Evolutionary conservation across 1,140 invertebrate species (phyloP).

Genomic region (Papilio machaon): DNA sequence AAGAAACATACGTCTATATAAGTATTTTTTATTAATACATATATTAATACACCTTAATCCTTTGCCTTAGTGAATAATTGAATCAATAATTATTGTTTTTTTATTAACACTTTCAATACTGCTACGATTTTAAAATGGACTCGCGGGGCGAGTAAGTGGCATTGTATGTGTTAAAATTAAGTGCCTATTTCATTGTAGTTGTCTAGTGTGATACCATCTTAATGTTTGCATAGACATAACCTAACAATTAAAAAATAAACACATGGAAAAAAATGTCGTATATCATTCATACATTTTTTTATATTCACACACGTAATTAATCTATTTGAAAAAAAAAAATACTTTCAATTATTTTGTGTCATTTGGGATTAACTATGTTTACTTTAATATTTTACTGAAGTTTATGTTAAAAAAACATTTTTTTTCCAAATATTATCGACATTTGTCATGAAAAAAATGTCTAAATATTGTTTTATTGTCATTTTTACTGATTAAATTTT

Average conservation of each 20-base stretch:
- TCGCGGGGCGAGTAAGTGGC: no score
- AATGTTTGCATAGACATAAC: not conserved
- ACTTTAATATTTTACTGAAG: not conserved
- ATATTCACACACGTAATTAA: not conserved
- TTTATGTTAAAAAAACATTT: not conserved
- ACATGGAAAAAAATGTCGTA: not conserved
- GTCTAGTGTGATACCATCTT: slow-evolving; percentile 4
- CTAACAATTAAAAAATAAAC: not conserved
- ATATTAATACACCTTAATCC: no score
- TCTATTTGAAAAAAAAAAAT: not conserved
- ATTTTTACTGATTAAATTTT: not conserved
- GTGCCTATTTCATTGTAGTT: not conserved
- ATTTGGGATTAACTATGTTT: not conserved
- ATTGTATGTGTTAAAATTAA: not conserved
- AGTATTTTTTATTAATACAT: no score
- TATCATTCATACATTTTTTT: not conserved
- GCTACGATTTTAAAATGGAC: not conserved
- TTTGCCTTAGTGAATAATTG: no score
- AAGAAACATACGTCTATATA: no score
- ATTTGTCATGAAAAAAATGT: no score
- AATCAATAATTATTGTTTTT: no score
- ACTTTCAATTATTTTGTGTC: not conserved
- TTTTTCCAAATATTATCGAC: no score
- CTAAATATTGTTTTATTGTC: not conserved
- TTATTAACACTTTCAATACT: no score